Conservation (phyloP, 2,888 invertebrate genomes). For the Bhutanitis thaidina region DNA sequence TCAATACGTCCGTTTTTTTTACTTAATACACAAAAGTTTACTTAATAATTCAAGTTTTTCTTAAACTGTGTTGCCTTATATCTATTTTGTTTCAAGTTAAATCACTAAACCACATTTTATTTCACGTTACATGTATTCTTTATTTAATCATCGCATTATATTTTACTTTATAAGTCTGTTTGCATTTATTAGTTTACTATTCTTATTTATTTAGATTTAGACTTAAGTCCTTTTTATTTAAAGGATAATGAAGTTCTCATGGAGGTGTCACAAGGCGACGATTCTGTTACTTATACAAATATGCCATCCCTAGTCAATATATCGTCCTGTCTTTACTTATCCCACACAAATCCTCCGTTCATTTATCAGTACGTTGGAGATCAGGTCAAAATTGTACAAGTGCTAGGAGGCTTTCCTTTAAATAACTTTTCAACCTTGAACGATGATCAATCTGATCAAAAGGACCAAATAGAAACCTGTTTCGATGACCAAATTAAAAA, state of each 20-base stretch:
- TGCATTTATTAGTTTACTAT: conserved; percentile 62
- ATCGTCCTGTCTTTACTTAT: conserved; percentile 57
- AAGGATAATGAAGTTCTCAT: conserved; percentile 76
- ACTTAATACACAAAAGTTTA: no score
- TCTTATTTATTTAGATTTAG: conserved; percentile 51
- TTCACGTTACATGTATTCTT: conserved; percentile 16
- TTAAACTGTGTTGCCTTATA: no score
- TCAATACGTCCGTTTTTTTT: no score
- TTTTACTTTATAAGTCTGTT: conserved; percentile 50
- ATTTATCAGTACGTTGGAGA: conserved; percentile 69
- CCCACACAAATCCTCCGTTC: conserved; percentile 68
- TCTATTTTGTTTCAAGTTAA: no score
- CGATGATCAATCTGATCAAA: conserved; percentile 40
- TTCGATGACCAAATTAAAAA: not conserved
- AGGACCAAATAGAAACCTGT: conserved; percentile 44
- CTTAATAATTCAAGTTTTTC: no score
- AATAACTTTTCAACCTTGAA: conserved; percentile 42
- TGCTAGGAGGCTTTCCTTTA: conserved; percentile 63
- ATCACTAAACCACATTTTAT: not conserved
- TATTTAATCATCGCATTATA: conserved; percentile 20
- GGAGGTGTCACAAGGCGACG: conserved; percentile 74
- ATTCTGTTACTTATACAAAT: conserved; percentile 65
- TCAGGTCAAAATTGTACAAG: conserved; percentile 66
- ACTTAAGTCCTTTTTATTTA: conserved; percentile 74
- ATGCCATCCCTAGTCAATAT: conserved; percentile 68